A percentile compares a stretch with the other conserved stretches of the same genome.
Evolutionary conservation across 2,888 invertebrate genomes (phyloP).

Genomic region (Phengaris arion): DNA sequence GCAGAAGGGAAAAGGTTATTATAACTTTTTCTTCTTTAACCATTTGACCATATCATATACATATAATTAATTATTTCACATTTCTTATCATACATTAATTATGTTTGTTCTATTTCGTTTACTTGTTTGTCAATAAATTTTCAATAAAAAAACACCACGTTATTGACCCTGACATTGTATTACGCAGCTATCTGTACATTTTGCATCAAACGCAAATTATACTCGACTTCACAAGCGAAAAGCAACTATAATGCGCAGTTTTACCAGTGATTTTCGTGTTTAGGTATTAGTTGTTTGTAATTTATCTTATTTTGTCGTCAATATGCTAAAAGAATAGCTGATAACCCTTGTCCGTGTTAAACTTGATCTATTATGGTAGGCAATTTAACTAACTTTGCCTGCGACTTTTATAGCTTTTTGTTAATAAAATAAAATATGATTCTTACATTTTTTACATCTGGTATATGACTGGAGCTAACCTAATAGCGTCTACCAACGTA

Average conservation of each 20-base stretch:
- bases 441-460: no score
- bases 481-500: no score
- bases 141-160: neutral
- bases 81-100: neutral
- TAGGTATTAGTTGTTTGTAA: neutral
- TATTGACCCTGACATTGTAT: slow-evolving; percentile 22
- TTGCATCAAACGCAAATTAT: slow-evolving; percentile 21
- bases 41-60: neutral
- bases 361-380: neutral
- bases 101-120: neutral
- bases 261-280: neutral
- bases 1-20: no score
- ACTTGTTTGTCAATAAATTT: slow-evolving; percentile 26
- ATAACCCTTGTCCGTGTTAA: slow-evolving; percentile 2
- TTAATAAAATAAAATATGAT: no score
- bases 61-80: neutral
- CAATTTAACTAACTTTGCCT: neutral
- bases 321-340: slow-evolving; percentile 18
- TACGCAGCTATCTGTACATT: slow-evolving; percentile 13
- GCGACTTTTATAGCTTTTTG: neutral
- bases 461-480: no score
- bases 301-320: slow-evolving; percentile 14
- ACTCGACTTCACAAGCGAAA: neutral
- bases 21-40: no score
- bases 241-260: neutral